Evolutionary conservation across 2,113 vertebrate species (phyloP).

Genomic region (Vicugna pacos): DNA sequence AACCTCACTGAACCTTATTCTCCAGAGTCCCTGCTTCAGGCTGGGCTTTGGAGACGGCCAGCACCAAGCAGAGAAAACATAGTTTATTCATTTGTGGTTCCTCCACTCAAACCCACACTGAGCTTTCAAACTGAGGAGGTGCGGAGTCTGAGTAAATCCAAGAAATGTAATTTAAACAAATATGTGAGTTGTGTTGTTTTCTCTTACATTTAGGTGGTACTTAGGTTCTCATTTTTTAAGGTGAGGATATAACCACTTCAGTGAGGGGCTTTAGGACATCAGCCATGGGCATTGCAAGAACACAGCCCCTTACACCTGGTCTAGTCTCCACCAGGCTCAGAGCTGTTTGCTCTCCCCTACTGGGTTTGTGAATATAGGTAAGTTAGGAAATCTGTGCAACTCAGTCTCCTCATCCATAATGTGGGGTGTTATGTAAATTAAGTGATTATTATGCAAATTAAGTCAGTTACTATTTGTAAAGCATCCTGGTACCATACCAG

Average conservation of each 20-base stretch:
- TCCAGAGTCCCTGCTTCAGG: neutral
- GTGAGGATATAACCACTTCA: neutral
- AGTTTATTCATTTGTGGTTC: neutral
- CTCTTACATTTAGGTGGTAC: neutral
- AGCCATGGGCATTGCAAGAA: neutral
- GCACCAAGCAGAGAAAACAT: neutral
- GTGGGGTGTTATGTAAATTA: neutral
- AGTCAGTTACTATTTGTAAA: neutral
- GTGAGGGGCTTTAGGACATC: neutral
- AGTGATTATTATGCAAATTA: neutral
- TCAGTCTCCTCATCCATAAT: neutral
- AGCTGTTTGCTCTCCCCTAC: neutral
- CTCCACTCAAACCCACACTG: neutral
- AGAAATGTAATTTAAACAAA: slow-evolving; percentile 23
- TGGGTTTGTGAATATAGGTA: neutral
- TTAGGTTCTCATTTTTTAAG: neutral
- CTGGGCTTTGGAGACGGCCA: neutral
- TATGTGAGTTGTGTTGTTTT: neutral
- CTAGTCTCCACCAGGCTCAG: neutral
- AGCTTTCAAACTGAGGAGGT: neutral
- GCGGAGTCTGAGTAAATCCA: neutral
- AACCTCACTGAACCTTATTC: slow-evolving; percentile 55
- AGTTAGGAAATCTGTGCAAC: neutral
- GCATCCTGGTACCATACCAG: neutral
- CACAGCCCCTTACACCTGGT: neutral